Percentiles rank a stretch among this genome's conserved stretches.
Evolutionary conservation across 2,113 vertebrate species (phyloP).

Genomic region (Tor tambroides): DNA sequence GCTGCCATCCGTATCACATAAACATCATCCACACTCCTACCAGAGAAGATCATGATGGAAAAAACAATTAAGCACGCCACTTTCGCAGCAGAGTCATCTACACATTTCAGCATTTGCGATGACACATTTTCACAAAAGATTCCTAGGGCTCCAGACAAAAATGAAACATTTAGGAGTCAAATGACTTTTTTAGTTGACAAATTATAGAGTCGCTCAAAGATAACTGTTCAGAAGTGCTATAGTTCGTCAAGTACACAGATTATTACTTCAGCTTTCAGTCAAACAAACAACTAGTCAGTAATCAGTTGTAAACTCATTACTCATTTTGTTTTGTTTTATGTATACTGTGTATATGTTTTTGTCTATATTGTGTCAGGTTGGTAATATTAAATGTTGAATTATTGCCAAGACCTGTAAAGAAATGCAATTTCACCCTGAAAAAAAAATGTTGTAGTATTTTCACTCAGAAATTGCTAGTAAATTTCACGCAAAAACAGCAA

Average conservation of each 20-base stretch:
- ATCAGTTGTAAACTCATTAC: too few species aligned
- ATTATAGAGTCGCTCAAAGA: neutral
- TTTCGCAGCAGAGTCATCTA: conserved; percentile 63
- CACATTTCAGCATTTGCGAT: conserved; percentile 49
- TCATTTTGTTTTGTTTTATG: too few species aligned
- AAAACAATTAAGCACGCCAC: conserved; percentile 69
- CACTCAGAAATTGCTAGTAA: too few species aligned
- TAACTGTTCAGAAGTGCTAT: neutral
- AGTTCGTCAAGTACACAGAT: neutral
- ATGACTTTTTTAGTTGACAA: neutral
- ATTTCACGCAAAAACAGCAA: too few species aligned
- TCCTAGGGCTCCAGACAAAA: neutral
- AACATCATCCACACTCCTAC: conserved; percentile 65
- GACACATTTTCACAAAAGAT: conserved; percentile 50
- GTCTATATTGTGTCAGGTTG: too few species aligned
- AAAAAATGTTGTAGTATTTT: too few species aligned
- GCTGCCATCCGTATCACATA: conserved; percentile 66
- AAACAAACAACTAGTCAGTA: neutral
- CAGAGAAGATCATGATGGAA: conserved; percentile 64
- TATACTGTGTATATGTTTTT: too few species aligned
- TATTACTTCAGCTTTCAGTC: neutral
- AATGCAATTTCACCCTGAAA: too few species aligned
- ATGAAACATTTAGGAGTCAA: conserved; percentile 8
- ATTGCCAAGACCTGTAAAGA: too few species aligned
- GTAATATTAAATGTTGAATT: too few species aligned